Base-by-base conservation (phyloP, 2,113 vertebrate species). In the Rhynchomys soricoides region DNA sequence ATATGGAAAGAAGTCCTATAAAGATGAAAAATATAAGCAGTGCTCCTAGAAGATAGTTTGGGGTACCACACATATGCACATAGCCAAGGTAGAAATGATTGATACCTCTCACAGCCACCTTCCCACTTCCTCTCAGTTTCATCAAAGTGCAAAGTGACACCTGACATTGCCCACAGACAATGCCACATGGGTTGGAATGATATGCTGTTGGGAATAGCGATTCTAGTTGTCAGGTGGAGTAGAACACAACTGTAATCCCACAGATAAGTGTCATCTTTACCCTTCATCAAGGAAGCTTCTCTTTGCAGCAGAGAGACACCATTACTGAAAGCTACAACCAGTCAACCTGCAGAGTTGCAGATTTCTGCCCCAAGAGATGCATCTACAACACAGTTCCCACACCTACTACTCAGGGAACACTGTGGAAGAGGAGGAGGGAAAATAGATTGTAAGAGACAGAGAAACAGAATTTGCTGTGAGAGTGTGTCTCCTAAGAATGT, bases 1-100 rank as follows among this genome's bases (percentile, higher is more conserved):
- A 89, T 86, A 96, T 62, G 73, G 83, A 83, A 97, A 90, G 93
- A 98, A 98, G 97, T 95, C 0, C 0, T 86, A 29, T 70, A 95
- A 94, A 97, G 83, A n/a, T 66, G 22, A 74, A 93, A 92, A 90
- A 83, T 37, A 85, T 7, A 95, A 3, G 43, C 90, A 73, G 0
- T 55, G 48, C 24, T 87, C 4, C 22, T 79, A 15, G 77, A 74
- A 37, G 26, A 62, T 43, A 5, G 3, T 59, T n/a, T 59, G 40
- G 34, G 40, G 50, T 73, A 26, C 16, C 45, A 81, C 22, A 43
- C 29, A 73, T 5, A 7, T 73, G 37, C 52, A 55, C 34, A 4
- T 45, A 74, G 55, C 64, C 22, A 48, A 4, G 31, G 31, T 6
- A n/a, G 22, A 55, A 37, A 40, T 22, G 71, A 29, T 0, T 45